Evolutionary conservation across 2,113 vertebrate species (phyloP), one percentile per base, ranked within the genome.

Genomic region (Brienomyrus brachyistius): DNA sequence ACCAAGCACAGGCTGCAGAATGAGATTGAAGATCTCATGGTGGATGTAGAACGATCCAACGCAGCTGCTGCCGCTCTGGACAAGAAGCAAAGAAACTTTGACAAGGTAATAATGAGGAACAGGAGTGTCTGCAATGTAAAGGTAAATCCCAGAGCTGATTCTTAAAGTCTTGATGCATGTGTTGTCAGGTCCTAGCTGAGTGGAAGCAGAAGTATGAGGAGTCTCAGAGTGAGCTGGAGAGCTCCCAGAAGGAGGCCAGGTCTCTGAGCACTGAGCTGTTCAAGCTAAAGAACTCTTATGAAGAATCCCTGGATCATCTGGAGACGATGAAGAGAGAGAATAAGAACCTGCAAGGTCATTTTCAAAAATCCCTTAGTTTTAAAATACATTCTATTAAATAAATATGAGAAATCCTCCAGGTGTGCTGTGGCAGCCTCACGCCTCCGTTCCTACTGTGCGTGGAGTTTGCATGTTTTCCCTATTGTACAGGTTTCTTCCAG

Each of bases 51-150:
- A 5, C 19, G 52, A 54, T 54, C 54, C 19, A 21, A 31, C 31
- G 31, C 31, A 31, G 31, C 92, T 62, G 97, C 97, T 0, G 97
- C 97, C 0, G 94, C 94, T 90, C 93, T 98, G 92, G 97, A 98
- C 95, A 98, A 98, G 94, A 98, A 97, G 91, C 97, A 98, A 94
- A 97, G 96, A 74, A 98, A 98, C 93, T 98, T 98, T 0, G 97
- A 98, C 91, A 98, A 98, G 94, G 97, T 96, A 91, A 48, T 70
- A 21, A 10, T 27, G 40, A 88, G 52, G 8, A 50, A 86, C 7
- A 88, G 0, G 5, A 11, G 15, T 11, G 54, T 23, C 21, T 11
- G 11, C 54, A 59, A 59, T 66, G n/a, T 66, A n/a, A 66, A 8
- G 59, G 2, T 66, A 66, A 66, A 31, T 31, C n/a, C 59, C 62